Evolutionary conservation across 2,888 invertebrate genomes (phyloP), one percentile per base, ranked within the genome.

Genomic region (Cephonodes hylas): DNA sequence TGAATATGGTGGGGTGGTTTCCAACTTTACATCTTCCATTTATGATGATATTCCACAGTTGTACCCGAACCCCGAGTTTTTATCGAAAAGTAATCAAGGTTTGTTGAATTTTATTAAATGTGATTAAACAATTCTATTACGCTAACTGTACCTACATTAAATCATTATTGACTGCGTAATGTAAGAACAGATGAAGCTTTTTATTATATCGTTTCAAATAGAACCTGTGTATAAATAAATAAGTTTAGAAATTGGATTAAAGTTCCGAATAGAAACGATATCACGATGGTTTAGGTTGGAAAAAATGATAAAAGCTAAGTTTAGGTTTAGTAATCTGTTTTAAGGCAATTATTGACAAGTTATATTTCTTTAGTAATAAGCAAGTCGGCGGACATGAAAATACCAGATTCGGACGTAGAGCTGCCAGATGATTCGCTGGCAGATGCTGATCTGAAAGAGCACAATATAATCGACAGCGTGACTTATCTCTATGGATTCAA

Each of bases 391-490:
- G 84, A 91, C 71, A 75, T 80, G 78, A 79, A 93, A 83, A 71
- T 77, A 57, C 31, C 74, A 2, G 90, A 93, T 8, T 80, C 88
- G 1, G 93, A 94, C 58, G 79, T 93, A 2, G 94, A 94, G 46
- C 70, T 95, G 3, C 94, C 95, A 0, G 95, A 94, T 64, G 94
- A 94, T 73, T 94, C 94, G 0, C 77, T 95, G 42, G 94, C 95
- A 0, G 95, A 95, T 72, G 93, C 93, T 0, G 95, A 95, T 77
- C 84, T 95, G 3, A 93, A 94, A 68, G 95, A 95, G 68, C 95
- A 95, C 72, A 95, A 95, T 71, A 94, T 95, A 44, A 96, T 96
- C 59, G 95, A 96, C 74, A 95, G 95, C 74, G 94, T 96, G 56
- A 95, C 95, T 79, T 96, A 95, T 75, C 92, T 95, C 42, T 95